Percentiles rank a stretch among this genome's conserved stretches.
Conservation (phyloP, 2,797 vertebrate species). For the Hippopotamyrus pictus region DNA sequence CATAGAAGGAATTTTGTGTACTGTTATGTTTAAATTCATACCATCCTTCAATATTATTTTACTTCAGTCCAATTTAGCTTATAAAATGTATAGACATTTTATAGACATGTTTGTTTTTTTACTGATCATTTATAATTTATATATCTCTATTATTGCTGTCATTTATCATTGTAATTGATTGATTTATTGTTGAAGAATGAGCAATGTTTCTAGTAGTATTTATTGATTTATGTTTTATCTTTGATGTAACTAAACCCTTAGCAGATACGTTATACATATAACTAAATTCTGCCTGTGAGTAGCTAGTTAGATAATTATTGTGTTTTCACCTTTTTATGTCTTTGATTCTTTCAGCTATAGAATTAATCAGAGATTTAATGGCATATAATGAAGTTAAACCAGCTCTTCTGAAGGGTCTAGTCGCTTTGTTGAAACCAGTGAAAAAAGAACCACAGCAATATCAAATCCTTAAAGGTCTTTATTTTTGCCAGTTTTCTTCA, state of each 20-base stretch:
- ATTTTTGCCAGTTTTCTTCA: not conserved
- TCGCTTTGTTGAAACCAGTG: slow-evolving; percentile 58
- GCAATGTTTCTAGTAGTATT: not conserved
- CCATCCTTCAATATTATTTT: not conserved
- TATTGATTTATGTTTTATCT: not conserved
- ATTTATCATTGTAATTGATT: not conserved
- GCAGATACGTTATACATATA: not conserved
- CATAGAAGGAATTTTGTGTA: not conserved
- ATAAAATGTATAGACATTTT: not conserved
- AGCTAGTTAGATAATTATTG: not conserved
- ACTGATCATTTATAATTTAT: not conserved
- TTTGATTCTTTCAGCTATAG: slow-evolving; percentile 54
- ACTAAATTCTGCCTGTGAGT: not conserved
- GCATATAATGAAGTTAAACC: slow-evolving; percentile 52
- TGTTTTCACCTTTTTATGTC: not conserved
- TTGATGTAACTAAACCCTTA: not conserved
- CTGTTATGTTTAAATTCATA: not conserved
- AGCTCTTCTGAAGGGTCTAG: slow-evolving; percentile 60
- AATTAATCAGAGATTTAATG: slow-evolving; percentile 64
- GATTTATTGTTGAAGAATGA: not conserved
- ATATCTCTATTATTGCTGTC: not conserved
- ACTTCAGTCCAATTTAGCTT: not conserved
- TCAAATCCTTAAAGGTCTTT: slow-evolving; percentile 53
- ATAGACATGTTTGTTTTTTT: not conserved
- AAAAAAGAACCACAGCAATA: slow-evolving; percentile 34